Percentiles rank a stretch among this genome's conserved stretches.
Evolutionary conservation across 2,888 invertebrate genomes (phyloP).

Genomic region (Lymantria monacha): DNA sequence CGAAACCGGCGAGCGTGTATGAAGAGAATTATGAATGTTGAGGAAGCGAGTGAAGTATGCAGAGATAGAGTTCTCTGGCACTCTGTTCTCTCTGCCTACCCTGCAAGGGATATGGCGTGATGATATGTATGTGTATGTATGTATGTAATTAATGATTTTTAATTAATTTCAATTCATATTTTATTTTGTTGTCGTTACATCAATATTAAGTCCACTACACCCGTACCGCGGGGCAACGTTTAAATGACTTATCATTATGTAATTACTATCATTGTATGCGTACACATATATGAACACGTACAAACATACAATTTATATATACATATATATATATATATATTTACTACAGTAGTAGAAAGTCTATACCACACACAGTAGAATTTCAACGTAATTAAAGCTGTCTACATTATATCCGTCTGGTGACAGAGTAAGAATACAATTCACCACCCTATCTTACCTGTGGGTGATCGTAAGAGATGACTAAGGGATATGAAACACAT

Average conservation of each 20-base stretch:
- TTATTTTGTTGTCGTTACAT: slow-evolving; percentile 52
- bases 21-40: too few species aligned
- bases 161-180: slow-evolving; percentile 5
- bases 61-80: too few species aligned
- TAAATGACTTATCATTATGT: slow-evolving; percentile 81
- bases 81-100: too few species aligned
- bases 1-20: too few species aligned
- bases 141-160: not conserved
- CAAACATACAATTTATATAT: slow-evolving; percentile 2
- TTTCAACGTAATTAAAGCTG: not conserved
- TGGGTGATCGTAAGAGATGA: too few species aligned
- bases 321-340: not conserved
- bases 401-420: too few species aligned
- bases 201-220: slow-evolving; percentile 58
- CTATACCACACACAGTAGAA: not conserved
- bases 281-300: slow-evolving; percentile 31
- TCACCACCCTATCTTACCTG: too few species aligned
- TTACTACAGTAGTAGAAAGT: not conserved
- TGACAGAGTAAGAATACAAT: too few species aligned
- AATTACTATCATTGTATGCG: slow-evolving; percentile 78
- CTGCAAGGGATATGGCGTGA: too few species aligned
- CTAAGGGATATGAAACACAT: too few species aligned
- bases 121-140: too few species aligned
- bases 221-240: slow-evolving; percentile 71
- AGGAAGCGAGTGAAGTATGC: too few species aligned